Percentiles rank a stretch among this genome's conserved stretches.
Evolutionary conservation across 2,888 invertebrate genomes (phyloP).

Genomic region (Iselma pallidipennis): DNA sequence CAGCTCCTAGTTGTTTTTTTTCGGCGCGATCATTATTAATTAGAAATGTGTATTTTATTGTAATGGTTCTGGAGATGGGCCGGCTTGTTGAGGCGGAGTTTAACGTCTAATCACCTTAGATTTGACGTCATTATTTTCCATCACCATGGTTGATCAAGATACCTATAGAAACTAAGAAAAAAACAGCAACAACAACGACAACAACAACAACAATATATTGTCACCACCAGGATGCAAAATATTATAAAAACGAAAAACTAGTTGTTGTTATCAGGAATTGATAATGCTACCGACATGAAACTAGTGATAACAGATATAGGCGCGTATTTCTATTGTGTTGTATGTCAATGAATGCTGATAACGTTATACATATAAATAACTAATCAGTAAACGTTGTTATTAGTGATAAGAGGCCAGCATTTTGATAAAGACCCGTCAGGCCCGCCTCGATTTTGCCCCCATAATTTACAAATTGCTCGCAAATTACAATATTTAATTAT

Average conservation of each 20-base stretch:
- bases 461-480: neutral
- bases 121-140: slow-evolving; percentile 48
- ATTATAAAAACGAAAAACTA: neutral
- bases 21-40: too few species aligned
- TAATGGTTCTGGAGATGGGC: too few species aligned
- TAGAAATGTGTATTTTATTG: too few species aligned
- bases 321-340: slow-evolving; percentile 43
- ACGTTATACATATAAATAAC: slow-evolving; percentile 43
- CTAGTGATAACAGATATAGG: slow-evolving; percentile 41
- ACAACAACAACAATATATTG: too few species aligned
- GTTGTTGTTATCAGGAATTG: slow-evolving; percentile 18
- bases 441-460: neutral
- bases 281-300: slow-evolving; percentile 44
- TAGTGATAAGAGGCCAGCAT: slow-evolving; percentile 47
- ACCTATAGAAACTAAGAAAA: too few species aligned
- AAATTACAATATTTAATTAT: too few species aligned
- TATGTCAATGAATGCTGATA: slow-evolving; percentile 48
- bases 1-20: too few species aligned
- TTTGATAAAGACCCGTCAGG: neutral
- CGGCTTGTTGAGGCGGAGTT: slow-evolving; percentile 46
- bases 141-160: slow-evolving; percentile 46
- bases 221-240: too few species aligned
- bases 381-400: slow-evolving; percentile 45
- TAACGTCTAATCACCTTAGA: slow-evolving; percentile 47
- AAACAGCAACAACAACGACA: neutral